Evolutionary conservation across 1,140 invertebrate genomes (phyloP), one percentile per base, ranked within the genome.

Genomic region (Drosophila novamexicana): DNA sequence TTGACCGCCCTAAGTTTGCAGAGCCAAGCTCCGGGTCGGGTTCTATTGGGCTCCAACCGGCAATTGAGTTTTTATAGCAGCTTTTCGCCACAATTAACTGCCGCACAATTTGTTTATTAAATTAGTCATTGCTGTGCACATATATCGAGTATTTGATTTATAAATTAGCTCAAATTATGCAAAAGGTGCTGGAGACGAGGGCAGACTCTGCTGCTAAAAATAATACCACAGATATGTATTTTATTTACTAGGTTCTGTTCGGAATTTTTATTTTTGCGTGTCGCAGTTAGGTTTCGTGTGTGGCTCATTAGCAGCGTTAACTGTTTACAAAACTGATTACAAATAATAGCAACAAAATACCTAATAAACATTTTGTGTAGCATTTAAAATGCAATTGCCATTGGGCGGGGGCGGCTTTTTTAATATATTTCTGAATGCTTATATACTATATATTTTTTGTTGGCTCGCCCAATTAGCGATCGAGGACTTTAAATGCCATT

Each of bases 161-260:
- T 12, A 73, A 88, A 86, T 86, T 88, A 88, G 69, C 67, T 79
- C 65, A 73, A 85, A 75, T 85, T 81, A 81, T 85, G 81, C 74
- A 71, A 57, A 40, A n/a, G 14, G 36, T 59, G 36, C 1, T 18
- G 40, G 22, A 16, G 56, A 45, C 22, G 40, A 34, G 4, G 8
- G n/a, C 32, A 39, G 34, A 59, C 32, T 12, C 14, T 22, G 32
- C 7, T n/a, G 32, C 56, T 77, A 81, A 82, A 86, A 88, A 86
- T 79, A 86, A 74, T 44, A 32, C 47, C 22, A 61, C 32, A 54
- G 45, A 54, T 52, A 40, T 49, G 12, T 29, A 32, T 34, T 36
- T 37, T 59, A 40, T 44, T 53, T 53, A 64, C 44, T 52, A 44
- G 39, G 32, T 29, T 72, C 14, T 62, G 65, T 68, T 76, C 40